Evolutionary conservation across 2,888 invertebrate species (phyloP).

Genomic region (Baccha elongata): DNA sequence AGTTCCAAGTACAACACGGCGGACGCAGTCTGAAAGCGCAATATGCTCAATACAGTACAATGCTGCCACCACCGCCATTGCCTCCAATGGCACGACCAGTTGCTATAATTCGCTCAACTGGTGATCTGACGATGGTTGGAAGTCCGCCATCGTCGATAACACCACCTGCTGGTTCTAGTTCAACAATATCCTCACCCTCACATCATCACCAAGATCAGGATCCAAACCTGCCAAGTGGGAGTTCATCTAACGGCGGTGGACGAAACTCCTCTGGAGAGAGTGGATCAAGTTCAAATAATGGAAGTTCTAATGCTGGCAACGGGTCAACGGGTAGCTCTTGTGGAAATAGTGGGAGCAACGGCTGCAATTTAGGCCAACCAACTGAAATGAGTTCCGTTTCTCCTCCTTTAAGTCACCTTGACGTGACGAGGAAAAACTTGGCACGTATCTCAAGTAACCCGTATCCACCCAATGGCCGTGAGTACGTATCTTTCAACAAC

Average conservation of each 20-base stretch:
- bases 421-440: slow-evolving; percentile 75
- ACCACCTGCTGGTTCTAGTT: slow-evolving; percentile 82
- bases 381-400: slow-evolving; percentile 75
- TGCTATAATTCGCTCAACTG: slow-evolving; percentile 96
- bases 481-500: slow-evolving; percentile 91
- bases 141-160: slow-evolving; percentile 86
- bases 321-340: slow-evolving; percentile 19
- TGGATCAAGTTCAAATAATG: slow-evolving; percentile 57
- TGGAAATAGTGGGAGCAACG: slow-evolving; percentile 60
- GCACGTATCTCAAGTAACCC: slow-evolving; percentile 82
- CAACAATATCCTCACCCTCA: slow-evolving; percentile 78
- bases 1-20: slow-evolving; percentile 77
- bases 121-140: slow-evolving; percentile 85
- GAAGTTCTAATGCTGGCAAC: slow-evolving; percentile 61
- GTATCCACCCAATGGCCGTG: slow-evolving; percentile 84
- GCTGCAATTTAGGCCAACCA: slow-evolving; percentile 62
- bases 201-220: slow-evolving; percentile 79
- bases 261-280: slow-evolving; percentile 32
- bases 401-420: slow-evolving; percentile 77
- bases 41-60: slow-evolving; percentile 93
- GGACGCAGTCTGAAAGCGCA: slow-evolving; percentile 86
- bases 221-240: slow-evolving; percentile 38
- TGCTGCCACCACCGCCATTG: slow-evolving; percentile 96
- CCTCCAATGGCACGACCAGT: slow-evolving; percentile 98
- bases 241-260: slow-evolving; percentile 23